phyloP scores from a whole-genome alignment of 2,888 invertebrate species.

The Gasteruption jaculator region DNA sequence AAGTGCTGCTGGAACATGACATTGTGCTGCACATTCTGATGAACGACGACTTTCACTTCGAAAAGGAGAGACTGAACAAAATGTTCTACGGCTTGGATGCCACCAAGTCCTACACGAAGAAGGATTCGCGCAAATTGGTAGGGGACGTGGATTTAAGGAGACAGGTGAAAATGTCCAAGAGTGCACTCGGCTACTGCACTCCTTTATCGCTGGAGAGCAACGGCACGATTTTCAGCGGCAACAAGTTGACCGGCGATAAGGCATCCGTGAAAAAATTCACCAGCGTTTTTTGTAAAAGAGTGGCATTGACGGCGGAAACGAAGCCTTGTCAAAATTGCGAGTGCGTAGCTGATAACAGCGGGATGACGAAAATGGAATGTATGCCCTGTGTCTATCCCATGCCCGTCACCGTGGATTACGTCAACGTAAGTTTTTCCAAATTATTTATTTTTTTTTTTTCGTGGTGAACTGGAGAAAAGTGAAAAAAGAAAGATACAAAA shows the following conservation, averaged over 20 bases:
- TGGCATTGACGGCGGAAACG: conserved; percentile 61
- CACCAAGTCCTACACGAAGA: conserved; percentile 72
- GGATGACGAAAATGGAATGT: conserved; percentile 65
- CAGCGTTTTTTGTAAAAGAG: conserved; percentile 64
- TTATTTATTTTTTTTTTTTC: no score
- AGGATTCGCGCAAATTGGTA: conserved; percentile 63
- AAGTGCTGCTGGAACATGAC: conserved; percentile 76
- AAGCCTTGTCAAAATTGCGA: conserved; percentile 64
- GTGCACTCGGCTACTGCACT: conserved; percentile 71
- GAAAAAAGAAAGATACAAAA: not conserved
- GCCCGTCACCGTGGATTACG: conserved; percentile 53
- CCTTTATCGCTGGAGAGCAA: conserved; percentile 82
- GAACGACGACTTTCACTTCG: conserved; percentile 74
- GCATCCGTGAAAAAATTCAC: conserved; percentile 61
- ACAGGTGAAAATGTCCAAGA: conserved; percentile 73
- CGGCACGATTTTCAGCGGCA: conserved; percentile 67
- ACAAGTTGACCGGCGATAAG: conserved; percentile 58
- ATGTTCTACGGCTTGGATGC: conserved; percentile 78
- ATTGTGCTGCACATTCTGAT: conserved; percentile 79
- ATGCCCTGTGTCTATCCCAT: conserved; percentile 59
- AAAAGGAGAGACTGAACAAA: conserved; percentile 67
- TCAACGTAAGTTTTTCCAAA: conserved; percentile 48
- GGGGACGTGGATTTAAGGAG: conserved; percentile 71
- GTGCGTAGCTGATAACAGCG: conserved; percentile 64
- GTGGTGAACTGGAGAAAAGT: no score